Evolutionary conservation across 2,888 invertebrate genomes (phyloP).

Genomic region (Drosophila bunnanda): DNA sequence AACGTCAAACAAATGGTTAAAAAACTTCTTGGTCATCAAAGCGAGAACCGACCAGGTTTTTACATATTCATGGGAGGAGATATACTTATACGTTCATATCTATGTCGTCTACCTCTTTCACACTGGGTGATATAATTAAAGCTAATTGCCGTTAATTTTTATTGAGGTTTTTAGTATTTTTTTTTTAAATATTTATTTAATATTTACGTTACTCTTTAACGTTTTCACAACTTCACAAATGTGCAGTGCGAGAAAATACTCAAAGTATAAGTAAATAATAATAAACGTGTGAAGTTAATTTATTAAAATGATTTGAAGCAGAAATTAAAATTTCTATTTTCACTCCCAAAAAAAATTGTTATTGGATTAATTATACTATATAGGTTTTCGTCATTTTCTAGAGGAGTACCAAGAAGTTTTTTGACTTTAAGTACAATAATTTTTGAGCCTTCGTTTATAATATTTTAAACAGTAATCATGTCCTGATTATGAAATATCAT

Average conservation of each 20-base stretch:
- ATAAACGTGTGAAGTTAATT: too few relatives aligned
- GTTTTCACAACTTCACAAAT: conserved; percentile 65
- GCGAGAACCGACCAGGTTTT: conserved; percentile 43
- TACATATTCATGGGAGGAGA: conserved; percentile 37
- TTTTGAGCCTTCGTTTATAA: neutral
- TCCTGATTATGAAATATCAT: neutral
- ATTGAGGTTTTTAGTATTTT: conserved; percentile 43
- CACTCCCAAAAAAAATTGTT: too few relatives aligned
- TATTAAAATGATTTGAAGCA: too few relatives aligned
- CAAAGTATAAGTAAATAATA: neutral
- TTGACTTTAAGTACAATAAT: neutral
- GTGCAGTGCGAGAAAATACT: conserved; percentile 5
- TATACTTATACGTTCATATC: conserved; percentile 17
- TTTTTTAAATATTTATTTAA: conserved; percentile 45
- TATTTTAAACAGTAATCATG: neutral
- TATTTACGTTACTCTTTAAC: conserved; percentile 75
- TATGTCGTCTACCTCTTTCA: conserved; percentile 14
- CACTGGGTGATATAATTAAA: conserved; percentile 51
- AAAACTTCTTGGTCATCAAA: conserved; percentile 45
- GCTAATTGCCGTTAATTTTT: conserved; percentile 67
- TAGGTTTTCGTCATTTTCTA: neutral
- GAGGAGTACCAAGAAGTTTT: neutral
- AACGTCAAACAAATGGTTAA: conserved; percentile 31
- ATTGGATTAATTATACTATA: neutral
- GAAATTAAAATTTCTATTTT: too few relatives aligned